Evolutionary conservation across 2,113 vertebrate genomes (phyloP).

Genomic region (Nerophis lumbriciformis): DNA sequence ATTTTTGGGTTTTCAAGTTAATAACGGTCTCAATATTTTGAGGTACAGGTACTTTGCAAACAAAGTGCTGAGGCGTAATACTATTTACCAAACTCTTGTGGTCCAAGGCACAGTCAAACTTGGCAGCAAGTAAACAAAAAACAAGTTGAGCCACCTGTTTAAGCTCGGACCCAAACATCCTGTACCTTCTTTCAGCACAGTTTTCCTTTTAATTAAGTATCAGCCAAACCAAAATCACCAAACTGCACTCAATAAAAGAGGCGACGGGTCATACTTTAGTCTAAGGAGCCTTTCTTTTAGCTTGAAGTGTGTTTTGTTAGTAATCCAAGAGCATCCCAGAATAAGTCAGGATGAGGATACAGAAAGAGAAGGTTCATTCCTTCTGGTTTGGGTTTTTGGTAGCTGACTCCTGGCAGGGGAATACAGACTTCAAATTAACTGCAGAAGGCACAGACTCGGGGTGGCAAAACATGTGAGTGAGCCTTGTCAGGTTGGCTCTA

Average conservation of each 20-base stretch:
- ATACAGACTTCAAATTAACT: conserved; percentile 43
- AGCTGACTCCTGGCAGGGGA: conserved; percentile 31
- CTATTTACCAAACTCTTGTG: conserved; percentile 3
- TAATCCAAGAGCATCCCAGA: conserved; percentile 47
- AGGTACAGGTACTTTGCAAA: neutral
- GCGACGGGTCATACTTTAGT: too few species aligned
- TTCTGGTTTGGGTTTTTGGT: conserved; percentile 28
- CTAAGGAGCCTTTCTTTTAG: neutral
- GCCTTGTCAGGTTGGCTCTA: conserved; percentile 18
- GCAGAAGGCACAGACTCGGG: conserved; percentile 30
- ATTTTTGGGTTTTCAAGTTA: neutral
- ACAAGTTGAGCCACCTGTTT: neutral
- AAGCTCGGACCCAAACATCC: neutral
- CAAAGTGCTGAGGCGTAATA: neutral
- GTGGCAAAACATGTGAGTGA: conserved; percentile 21
- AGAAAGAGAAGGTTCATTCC: conserved; percentile 38
- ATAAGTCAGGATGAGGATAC: conserved; percentile 42
- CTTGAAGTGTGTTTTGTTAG: conserved; percentile 41
- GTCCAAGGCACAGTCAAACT: neutral
- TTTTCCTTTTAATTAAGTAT: conserved; percentile 1
- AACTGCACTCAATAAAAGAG: conserved; percentile 2
- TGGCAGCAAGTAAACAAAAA: conserved; percentile 1
- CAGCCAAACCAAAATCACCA: neutral
- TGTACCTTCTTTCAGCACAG: neutral
- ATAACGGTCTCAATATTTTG: neutral